A percentile compares a stretch with the other conserved stretches of the same genome.
Conservation (phyloP, 2,888 invertebrate genomes). For the Drosophila infuscata region DNA sequence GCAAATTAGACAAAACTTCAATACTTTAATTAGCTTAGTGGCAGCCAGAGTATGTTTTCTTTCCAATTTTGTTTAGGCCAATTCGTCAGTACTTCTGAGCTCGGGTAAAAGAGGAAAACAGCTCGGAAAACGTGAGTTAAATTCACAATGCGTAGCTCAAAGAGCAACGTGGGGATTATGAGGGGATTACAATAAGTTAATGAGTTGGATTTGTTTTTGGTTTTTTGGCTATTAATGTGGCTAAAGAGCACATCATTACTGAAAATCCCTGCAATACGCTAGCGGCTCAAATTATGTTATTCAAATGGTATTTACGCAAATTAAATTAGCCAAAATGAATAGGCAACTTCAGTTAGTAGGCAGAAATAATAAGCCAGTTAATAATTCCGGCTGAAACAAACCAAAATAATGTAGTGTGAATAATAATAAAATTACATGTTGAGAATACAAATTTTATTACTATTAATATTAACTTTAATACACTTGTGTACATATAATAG, state of each 20-base stretch:
- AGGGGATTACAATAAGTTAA: constrained; percentile 51
- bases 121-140: constrained; percentile 40
- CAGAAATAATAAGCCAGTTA: constrained; percentile 3
- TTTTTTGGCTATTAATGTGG: constrained; percentile 40
- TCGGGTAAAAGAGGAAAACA: neutral
- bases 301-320: constrained; percentile 30
- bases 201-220: constrained; percentile 34
- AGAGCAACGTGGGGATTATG: constrained; percentile 42
- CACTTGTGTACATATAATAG: neutral
- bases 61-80: neutral
- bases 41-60: constrained; percentile 6
- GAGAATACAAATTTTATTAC: neutral
- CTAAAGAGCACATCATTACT: constrained; percentile 54
- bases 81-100: constrained; percentile 6
- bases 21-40: constrained; percentile 65
- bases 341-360: neutral
- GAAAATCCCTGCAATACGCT: constrained; percentile 32
- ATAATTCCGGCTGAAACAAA: neutral
- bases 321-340: constrained; percentile 26
- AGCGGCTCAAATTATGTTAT: constrained; percentile 18
- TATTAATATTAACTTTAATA: neutral
- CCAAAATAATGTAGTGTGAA: neutral
- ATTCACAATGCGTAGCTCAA: constrained; percentile 37
- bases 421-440: neutral
- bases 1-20: constrained; percentile 63